phyloP scores from a whole-genome alignment of 2,113 vertebrate species.

The Dromaius novaehollandiae region DNA sequence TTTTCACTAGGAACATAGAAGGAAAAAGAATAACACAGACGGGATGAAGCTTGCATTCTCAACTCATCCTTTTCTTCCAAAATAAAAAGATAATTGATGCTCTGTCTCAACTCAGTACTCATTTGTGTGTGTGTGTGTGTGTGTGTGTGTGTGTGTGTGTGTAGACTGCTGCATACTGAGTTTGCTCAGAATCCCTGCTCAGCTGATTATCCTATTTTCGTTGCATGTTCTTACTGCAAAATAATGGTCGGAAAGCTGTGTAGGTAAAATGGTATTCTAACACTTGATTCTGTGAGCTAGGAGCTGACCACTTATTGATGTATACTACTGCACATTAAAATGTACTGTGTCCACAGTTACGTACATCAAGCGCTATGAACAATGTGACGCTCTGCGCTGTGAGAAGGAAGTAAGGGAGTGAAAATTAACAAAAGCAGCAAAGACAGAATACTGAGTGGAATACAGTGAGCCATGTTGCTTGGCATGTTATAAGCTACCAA shows the following conservation, averaged over 20 bases:
- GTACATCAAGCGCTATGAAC: not conserved
- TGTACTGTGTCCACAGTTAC: accelerated
- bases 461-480: not conserved
- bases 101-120: not conserved
- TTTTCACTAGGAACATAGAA: not conserved
- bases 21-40: not conserved
- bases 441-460: not conserved
- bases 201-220: not conserved
- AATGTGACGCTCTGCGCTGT: not conserved
- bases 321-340: not conserved
- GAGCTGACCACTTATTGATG: not conserved
- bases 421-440: not conserved
- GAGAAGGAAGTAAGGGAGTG: not conserved
- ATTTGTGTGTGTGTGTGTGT: not conserved
- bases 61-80: not conserved
- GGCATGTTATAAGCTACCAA: not conserved
- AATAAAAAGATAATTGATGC: not conserved
- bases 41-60: not conserved
- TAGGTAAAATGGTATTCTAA: not conserved
- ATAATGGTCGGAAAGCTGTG: not conserved
- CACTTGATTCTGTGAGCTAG: not conserved
- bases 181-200: not conserved
- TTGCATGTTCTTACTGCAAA: not conserved
- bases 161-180: not conserved
- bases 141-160: not conserved